phyloP scores from a whole-genome alignment of 2,113 vertebrate genomes.

The Orcinus orca region DNA sequence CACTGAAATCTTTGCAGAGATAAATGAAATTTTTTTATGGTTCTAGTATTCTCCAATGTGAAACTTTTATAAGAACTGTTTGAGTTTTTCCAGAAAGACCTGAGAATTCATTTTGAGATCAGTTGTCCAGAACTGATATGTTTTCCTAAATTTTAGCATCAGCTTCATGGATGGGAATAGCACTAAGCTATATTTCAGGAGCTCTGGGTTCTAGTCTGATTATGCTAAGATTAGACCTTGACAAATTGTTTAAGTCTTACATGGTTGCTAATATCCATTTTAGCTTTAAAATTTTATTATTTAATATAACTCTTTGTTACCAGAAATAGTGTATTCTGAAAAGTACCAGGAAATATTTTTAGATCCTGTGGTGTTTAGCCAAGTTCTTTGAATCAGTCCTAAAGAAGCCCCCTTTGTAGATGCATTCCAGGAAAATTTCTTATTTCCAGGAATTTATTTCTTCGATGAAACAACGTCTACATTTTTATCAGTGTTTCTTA shows the following conservation, averaged over 20 bases:
- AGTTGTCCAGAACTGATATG: background rate
- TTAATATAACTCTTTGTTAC: background rate
- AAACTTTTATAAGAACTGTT: background rate
- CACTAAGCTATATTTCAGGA: background rate
- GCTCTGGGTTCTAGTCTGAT: background rate
- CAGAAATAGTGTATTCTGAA: slow-evolving; percentile 18
- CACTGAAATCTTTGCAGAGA: background rate
- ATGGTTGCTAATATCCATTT: background rate
- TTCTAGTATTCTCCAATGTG: background rate
- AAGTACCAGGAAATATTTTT: background rate
- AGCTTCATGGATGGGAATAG: background rate
- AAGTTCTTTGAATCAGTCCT: background rate
- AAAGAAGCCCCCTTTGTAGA: background rate
- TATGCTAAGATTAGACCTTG: background rate
- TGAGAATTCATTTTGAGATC: background rate
- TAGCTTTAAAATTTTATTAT: slow-evolving; percentile 1
- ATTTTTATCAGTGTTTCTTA: background rate
- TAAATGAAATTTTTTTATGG: background rate
- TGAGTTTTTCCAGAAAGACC: background rate
- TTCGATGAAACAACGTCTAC: background rate
- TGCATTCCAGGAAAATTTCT: background rate
- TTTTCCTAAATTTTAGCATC: background rate
- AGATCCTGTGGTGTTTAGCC: background rate
- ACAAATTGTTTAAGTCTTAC: background rate
- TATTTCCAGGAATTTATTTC: background rate